Base-by-base conservation (phyloP, 2,888 invertebrate genomes). In the Agrochola litura region DNA sequence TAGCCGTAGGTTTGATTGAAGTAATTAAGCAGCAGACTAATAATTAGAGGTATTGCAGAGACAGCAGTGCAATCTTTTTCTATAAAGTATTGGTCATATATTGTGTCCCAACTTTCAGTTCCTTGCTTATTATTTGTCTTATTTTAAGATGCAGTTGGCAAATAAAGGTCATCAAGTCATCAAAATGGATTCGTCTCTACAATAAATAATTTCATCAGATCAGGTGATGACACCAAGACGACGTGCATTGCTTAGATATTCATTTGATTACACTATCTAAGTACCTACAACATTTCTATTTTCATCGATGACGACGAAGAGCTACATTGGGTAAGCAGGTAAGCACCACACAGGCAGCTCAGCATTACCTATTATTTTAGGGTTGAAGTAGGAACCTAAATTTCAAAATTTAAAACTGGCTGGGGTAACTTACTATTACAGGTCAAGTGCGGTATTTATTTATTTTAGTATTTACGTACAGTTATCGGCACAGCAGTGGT, bases 171-270 rank as follows among this genome's bases (percentile, higher is more conserved):
- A 10, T 52, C 30, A 4, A 30, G 49, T 49, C 8, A 52, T 22
- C 14, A 30, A 9, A 67, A 37, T n/a, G 9, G 30, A 37, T 67
- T 52, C 52, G 52, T 16, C 30, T 30, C 30, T 52, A 16, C n/a
- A 30, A 52, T 14, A 67, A 30, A 22, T 16, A 0, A 52, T 37
- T 37, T 52, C 52, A n/a, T 68, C 37, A 52, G 22, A 54, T 68
- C 52, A 68, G n/a, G n/a, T 37, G 64, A 52, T 77, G 75, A 61
- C 76, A 75, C 56, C 64, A 65, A 43, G 49, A 56, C 19, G 30
- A 76, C 64, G 64, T 76, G 77, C 49, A 49, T 49, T 43, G 77
- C 41, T 49, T 64, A 30, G 30, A 60, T 60, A 68, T 63, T 43
- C 10, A 76, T 77, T 77, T 25, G 37, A 49, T 54, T 49, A 64